Evolutionary conservation across 1,140 invertebrate genomes (phyloP).

Genomic region (Diachasma alloeum): DNA sequence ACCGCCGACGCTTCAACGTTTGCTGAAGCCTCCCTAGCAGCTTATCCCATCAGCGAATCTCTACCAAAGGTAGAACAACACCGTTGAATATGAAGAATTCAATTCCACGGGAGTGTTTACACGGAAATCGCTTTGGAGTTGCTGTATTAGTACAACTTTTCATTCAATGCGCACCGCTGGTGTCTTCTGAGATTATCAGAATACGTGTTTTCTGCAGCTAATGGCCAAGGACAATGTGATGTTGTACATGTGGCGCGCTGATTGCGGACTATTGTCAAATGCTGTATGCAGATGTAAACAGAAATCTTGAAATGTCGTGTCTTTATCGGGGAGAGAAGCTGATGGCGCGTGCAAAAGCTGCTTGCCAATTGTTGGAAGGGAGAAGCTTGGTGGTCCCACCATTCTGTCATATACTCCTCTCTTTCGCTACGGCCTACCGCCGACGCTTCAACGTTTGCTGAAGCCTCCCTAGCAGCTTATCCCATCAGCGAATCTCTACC

Average conservation of each 20-base stretch:
- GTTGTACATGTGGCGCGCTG: too few species aligned
- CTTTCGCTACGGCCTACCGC: constrained; percentile 34
- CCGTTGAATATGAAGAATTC: constrained; percentile 25
- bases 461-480: constrained; percentile 12
- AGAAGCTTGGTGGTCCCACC: neutral
- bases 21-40: neutral
- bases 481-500: neutral
- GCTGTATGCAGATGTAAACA: too few species aligned
- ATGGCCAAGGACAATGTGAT: too few species aligned
- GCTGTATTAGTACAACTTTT: neutral
- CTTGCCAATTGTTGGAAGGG: neutral
- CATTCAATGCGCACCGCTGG: neutral
- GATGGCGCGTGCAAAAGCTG: constrained; percentile 18
- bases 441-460: constrained; percentile 12
- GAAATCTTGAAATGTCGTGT: too few species aligned
- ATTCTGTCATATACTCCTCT: neutral
- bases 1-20: constrained; percentile 26
- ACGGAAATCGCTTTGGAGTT: constrained; percentile 17
- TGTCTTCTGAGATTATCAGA: neutral
- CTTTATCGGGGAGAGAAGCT: neutral
- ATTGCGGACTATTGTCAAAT: too few species aligned
- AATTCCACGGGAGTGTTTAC: constrained; percentile 25
- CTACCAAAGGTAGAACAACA: neutral
- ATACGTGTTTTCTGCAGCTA: too few species aligned
- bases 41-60: constrained; percentile 19